Base-by-base conservation (phyloP, 2,797 vertebrate species). In the Ceyx erithaca region DNA sequence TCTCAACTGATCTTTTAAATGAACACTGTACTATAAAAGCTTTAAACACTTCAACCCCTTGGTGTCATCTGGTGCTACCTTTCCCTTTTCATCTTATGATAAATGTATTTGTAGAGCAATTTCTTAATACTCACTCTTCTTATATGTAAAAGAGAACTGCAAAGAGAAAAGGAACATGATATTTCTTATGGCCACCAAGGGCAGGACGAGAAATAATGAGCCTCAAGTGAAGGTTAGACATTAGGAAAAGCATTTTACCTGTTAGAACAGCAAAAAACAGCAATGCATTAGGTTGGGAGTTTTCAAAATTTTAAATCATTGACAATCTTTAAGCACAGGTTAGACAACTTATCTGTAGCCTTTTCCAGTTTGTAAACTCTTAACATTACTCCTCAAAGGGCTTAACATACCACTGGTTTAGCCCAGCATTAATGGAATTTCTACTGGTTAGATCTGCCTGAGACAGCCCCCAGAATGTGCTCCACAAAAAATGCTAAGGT, bases 1-100 rank as follows among this genome's bases (percentile, higher is more conserved):
- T 95, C 95, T 91, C 81, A 78, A 80, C 58, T 85, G 85, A 69
- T 92, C 89, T 93, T 92, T 94, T 91, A 92, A 92, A 87, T 80
- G 81, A 95, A 83, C 58, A 80, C 66, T 66, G 58, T 72, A 78
- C 16, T 67, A 84, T 92, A 92, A 95, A 95, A 85, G n/a, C 82
- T 95, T 95, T 95, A 95, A 92, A 93, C 58, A 52, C 79, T 89
- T 92, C 76, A 87, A 30, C 46, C 46, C 35, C 66, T 94, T 87
- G 76, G 81, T 85, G 87, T 91, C 81, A 78, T 51, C 89, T 78
- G 31, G 54, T 20, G 30, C 59, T 87, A 80, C 69, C 35, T 95
- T 92, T 89, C 71, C 93, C 84, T 90, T 92, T 94, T 94, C 86
- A 87, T 92, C 75, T 90, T 87, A 55, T 21, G 33, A 93, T 90